Conservation (phyloP, 2,113 vertebrate species). For the Gymnocephalus cernua region DNA sequence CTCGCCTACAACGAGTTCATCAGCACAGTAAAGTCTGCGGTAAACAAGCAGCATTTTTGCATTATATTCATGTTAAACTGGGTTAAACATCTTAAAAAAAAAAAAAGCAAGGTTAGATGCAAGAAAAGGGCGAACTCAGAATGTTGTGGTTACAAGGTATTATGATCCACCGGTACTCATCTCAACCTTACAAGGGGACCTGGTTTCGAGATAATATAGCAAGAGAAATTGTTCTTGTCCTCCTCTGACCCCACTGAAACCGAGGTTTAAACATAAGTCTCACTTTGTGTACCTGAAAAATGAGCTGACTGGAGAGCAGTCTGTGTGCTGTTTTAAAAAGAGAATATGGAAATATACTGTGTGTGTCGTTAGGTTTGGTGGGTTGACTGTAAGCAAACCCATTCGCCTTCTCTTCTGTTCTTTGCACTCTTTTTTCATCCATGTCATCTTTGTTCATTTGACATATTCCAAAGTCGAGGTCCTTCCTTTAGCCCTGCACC, state of each 20-base stretch:
- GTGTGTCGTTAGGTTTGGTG: constrained; percentile 13
- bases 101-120: not conserved
- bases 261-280: constrained; percentile 25
- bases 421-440: not conserved
- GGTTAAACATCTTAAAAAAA: not conserved
- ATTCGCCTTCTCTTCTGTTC: not conserved
- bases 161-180: constrained; percentile 9
- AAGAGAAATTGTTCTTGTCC: constrained; percentile 19
- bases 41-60: not conserved
- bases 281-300: constrained; percentile 35
- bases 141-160: not conserved
- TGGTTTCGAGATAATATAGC: constrained; percentile 26
- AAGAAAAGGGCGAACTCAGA: not conserved
- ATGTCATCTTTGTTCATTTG: constrained; percentile 20
- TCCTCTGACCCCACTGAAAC: constrained; percentile 20
- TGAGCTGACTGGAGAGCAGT: constrained; percentile 23
- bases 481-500: constrained; percentile 23
- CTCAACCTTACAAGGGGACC: not conserved
- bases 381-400: constrained; percentile 31
- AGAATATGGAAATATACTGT: constrained; percentile 10
- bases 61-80: not conserved
- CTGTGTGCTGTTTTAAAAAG: constrained; percentile 34
- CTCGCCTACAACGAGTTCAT: not conserved
- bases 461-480: not conserved
- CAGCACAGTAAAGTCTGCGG: not conserved